Evolutionary conservation across 2,113 vertebrate genomes (phyloP).

Genomic region (Ageneiosus marmoratus): DNA sequence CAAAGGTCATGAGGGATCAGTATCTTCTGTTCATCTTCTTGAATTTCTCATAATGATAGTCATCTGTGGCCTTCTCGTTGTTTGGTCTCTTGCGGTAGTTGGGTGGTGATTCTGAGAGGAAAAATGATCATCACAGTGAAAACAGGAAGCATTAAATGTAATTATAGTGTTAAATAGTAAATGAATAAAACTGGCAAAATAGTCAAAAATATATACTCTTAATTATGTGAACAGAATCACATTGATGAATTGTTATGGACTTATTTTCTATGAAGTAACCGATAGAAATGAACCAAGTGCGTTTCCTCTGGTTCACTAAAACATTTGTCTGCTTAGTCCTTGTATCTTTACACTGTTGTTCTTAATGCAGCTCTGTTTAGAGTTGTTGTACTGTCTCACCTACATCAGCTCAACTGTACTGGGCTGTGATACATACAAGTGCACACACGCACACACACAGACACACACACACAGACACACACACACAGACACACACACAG

Average conservation of each 20-base stretch:
- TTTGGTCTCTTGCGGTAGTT: conserved; percentile 90
- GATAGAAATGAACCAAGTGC: neutral
- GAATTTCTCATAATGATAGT: conserved; percentile 98
- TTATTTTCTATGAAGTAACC: neutral
- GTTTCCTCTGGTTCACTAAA: neutral
- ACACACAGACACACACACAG: too few species aligned
- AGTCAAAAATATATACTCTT: neutral
- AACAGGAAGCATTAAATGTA: neutral
- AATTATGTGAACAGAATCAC: neutral
- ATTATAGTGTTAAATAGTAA: neutral
- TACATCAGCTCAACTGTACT: neutral
- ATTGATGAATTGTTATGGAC: neutral
- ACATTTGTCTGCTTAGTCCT: too few species aligned
- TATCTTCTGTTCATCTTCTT: conserved; percentile 98
- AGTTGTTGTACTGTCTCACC: neutral
- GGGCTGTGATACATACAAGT: too few species aligned
- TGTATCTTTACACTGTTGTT: neutral
- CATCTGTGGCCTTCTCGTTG: conserved; percentile 95
- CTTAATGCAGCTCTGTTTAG: neutral
- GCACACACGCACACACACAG: too few species aligned
- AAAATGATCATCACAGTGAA: neutral
- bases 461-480: too few species aligned
- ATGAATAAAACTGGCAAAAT: neutral
- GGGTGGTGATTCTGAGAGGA: conserved; percentile 77
- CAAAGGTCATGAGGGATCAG: conserved; percentile 57